Evolutionary conservation across 2,797 vertebrate genomes (phyloP).

Genomic region (Remorina albescens): DNA sequence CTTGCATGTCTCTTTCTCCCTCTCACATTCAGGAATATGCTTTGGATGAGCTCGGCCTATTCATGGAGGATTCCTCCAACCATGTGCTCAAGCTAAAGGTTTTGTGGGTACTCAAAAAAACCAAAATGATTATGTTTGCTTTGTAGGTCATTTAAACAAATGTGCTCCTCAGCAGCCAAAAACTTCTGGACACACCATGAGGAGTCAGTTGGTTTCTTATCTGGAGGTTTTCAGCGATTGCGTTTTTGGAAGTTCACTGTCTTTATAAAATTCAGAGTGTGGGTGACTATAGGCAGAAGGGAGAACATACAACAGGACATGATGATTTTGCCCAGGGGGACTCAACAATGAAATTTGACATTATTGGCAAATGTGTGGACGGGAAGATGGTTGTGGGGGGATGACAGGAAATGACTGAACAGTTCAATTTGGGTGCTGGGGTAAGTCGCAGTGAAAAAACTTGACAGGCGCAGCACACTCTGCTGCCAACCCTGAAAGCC

Average conservation of each 20-base stretch:
- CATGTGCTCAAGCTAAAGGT: conserved; percentile 70
- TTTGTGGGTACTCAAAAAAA: conserved; percentile 69
- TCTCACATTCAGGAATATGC: conserved; percentile 55
- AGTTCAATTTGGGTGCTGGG: conserved; percentile 78
- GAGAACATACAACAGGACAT: conserved; percentile 30
- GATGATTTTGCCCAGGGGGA: conserved; percentile 40
- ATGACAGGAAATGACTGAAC: conserved; percentile 81
- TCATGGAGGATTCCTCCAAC: conserved; percentile 71
- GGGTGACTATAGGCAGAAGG: conserved; percentile 5
- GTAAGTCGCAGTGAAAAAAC: conserved; percentile 77
- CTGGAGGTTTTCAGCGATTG: conserved; percentile 37
- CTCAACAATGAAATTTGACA: conserved; percentile 63
- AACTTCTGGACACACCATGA: conserved; percentile 24
- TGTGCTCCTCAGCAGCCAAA: conserved; percentile 49
- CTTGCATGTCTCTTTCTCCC: conserved; percentile 63
- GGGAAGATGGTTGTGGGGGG: conserved; percentile 62
- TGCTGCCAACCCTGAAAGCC: conserved; percentile 82
- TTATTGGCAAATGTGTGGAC: conserved; percentile 59
- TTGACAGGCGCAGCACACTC: conserved; percentile 78
- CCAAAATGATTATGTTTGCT: conserved; percentile 78
- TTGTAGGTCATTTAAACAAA: conserved; percentile 72
- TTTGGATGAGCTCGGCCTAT: conserved; percentile 74
- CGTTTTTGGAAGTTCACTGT: conserved; percentile 30
- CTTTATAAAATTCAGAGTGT: conserved; percentile 20
- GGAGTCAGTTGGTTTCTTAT: conserved; percentile 53